These are phyloP conservation scores for Pseudomyrmex sp. DNA, from an alignment of 1,140 invertebrate genomes.

Conservation along the genomic window DNA sequence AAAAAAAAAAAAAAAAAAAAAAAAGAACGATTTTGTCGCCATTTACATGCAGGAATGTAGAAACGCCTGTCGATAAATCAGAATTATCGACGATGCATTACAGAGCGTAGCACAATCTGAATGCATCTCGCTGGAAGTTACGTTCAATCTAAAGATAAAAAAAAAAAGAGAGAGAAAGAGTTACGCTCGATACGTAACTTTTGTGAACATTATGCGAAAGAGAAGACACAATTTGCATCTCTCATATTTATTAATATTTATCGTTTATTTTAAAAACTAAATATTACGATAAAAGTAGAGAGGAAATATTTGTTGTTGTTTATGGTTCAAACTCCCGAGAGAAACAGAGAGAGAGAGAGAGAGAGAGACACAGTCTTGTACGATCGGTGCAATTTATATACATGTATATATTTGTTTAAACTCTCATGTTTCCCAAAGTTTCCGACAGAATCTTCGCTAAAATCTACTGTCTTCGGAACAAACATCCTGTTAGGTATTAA, in stretches of 20 bases:
- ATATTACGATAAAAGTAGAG: background rate
- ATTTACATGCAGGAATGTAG: slow-evolving; percentile 33
- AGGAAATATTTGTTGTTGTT: background rate
- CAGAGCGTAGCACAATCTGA: slow-evolving; percentile 3
- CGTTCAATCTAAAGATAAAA: slow-evolving; percentile 10
- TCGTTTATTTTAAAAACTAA: background rate
- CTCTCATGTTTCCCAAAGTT: background rate
- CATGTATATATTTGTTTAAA: background rate
- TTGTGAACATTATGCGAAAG: no score
- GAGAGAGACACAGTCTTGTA: no score
- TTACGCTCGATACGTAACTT: no score
- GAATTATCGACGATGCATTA: slow-evolving; percentile 39
- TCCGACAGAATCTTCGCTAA: background rate
- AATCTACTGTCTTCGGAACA: background rate
- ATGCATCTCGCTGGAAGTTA: background rate
- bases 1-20: background rate
- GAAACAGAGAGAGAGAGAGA: no score
- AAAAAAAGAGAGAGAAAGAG: no score
- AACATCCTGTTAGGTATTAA: slow-evolving; percentile 12
- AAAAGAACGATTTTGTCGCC: slow-evolving; percentile 16
- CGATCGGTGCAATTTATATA: no score
- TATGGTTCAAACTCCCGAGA: no score
- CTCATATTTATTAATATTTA: background rate
- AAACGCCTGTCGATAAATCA: slow-evolving; percentile 38
- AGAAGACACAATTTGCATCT: background rate